Conservation (phyloP, 2,888 invertebrate genomes). For the Heliconius cydno region DNA sequence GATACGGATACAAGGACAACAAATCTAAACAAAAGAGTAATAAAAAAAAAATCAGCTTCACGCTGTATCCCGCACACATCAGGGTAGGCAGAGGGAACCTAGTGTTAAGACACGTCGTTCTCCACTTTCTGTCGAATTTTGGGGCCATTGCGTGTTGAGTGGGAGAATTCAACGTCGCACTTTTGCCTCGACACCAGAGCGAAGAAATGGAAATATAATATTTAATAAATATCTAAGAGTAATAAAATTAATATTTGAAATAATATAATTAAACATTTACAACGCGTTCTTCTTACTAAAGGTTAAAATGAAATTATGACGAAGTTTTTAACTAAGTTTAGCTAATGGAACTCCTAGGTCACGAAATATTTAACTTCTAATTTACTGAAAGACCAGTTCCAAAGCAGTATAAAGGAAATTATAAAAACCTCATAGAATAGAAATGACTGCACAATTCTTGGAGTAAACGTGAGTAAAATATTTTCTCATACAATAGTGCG, state of each 20-base stretch:
- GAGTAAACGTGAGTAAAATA: slow-evolving; percentile 44
- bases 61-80: too few species aligned
- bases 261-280: not conserved
- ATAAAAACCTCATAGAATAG: slow-evolving; percentile 43
- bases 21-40: not conserved
- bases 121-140: too few species aligned
- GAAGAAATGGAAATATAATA: too few species aligned
- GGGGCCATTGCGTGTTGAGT: too few species aligned
- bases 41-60: not conserved
- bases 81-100: too few species aligned
- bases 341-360: not conserved
- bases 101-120: too few species aligned
- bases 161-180: too few species aligned
- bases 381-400: not conserved
- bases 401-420: slow-evolving; percentile 40
- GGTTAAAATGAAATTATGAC: not conserved
- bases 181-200: too few species aligned
- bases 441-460: slow-evolving; percentile 43
- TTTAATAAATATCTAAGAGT: not conserved
- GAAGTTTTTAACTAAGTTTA: not conserved
- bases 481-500: slow-evolving; percentile 40
- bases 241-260: not conserved
- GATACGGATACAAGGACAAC: slow-evolving; percentile 21
- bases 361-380: slow-evolving; percentile 9
- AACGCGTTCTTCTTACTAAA: not conserved